These are phyloP conservation scores for Ceratitis capitata DNA, from an alignment of 1,140 invertebrate species.

Conservation along the genomic window DNA sequence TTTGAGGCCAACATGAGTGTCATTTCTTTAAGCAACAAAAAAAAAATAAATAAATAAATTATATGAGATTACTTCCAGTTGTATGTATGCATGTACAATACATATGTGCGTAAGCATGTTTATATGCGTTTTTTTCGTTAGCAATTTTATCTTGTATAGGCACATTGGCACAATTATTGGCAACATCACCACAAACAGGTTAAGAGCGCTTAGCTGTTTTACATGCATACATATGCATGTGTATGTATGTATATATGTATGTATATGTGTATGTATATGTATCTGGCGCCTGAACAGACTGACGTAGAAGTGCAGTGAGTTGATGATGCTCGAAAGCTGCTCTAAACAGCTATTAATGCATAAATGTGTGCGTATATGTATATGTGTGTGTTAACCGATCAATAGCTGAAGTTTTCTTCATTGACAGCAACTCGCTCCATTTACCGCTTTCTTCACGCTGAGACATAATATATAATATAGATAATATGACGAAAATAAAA, in stretches of 20 bases:
- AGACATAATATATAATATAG: neutral
- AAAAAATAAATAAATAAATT: neutral
- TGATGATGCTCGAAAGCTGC: neutral
- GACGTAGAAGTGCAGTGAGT: neutral
- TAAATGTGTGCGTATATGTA: too few species aligned
- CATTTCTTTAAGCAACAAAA: neutral
- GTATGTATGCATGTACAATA: neutral
- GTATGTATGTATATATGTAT: too few species aligned
- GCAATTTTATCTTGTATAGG: too few species aligned
- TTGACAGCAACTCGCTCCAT: neutral
- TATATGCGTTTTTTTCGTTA: too few species aligned
- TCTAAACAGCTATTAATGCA: too few species aligned
- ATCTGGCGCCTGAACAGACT: too few species aligned
- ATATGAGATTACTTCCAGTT: neutral
- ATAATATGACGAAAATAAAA: neutral
- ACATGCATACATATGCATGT: too few species aligned
- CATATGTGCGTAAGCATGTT: neutral
- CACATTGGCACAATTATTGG: constrained; percentile 21
- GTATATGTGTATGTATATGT: too few species aligned
- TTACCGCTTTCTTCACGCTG: neutral
- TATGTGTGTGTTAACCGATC: neutral
- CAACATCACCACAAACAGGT: neutral
- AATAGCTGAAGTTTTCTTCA: neutral
- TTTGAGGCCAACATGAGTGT: neutral
- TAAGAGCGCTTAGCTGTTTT: neutral